A percentile compares a stretch with the other conserved stretches of the same genome.
Evolutionary conservation across 2,888 invertebrate species (phyloP).

Genomic region (Drosophila neotestacea): DNA sequence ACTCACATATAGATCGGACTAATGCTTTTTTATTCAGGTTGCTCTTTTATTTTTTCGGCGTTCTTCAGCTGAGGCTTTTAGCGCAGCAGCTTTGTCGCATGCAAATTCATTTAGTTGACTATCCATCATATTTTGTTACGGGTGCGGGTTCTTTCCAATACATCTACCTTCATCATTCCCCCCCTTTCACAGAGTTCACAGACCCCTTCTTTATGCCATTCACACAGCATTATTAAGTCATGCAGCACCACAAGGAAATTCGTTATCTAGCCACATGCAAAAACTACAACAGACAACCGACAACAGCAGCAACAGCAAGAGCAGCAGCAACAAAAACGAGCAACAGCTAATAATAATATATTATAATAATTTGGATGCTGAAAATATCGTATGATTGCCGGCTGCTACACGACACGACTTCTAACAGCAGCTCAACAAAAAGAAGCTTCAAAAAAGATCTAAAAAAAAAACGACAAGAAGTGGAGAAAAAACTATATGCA

Average conservation of each 20-base stretch:
- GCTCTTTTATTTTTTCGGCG: constrained; percentile 36
- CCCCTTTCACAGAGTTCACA: constrained; percentile 50
- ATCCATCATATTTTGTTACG: constrained; percentile 53
- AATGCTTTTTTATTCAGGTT: constrained; percentile 54
- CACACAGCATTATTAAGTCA: constrained; percentile 54
- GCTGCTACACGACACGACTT: constrained; percentile 64
- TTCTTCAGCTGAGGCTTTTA: constrained; percentile 65
- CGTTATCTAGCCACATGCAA: constrained; percentile 60
- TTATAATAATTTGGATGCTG: constrained; percentile 84
- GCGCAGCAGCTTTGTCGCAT: constrained; percentile 66
- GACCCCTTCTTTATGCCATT: constrained; percentile 55
- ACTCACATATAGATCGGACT: constrained; percentile 10
- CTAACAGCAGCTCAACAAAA: constrained; percentile 57
- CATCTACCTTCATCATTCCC: neutral
- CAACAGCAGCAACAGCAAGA: constrained; percentile 38
- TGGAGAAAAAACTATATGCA: constrained; percentile 5
- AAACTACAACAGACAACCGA: constrained; percentile 36
- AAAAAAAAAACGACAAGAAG: constrained; percentile 18
- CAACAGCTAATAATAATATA: constrained; percentile 83
- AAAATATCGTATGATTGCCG: constrained; percentile 83
- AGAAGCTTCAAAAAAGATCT: constrained; percentile 1
- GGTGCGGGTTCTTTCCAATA: neutral
- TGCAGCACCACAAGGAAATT: constrained; percentile 41
- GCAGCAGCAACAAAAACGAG: constrained; percentile 26
- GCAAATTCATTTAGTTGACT: constrained; percentile 72